Percentiles rank a stretch among this genome's conserved stretches.
phyloP scores from a whole-genome alignment of 2,797 vertebrate genomes.

The Botia kubotai region DNA sequence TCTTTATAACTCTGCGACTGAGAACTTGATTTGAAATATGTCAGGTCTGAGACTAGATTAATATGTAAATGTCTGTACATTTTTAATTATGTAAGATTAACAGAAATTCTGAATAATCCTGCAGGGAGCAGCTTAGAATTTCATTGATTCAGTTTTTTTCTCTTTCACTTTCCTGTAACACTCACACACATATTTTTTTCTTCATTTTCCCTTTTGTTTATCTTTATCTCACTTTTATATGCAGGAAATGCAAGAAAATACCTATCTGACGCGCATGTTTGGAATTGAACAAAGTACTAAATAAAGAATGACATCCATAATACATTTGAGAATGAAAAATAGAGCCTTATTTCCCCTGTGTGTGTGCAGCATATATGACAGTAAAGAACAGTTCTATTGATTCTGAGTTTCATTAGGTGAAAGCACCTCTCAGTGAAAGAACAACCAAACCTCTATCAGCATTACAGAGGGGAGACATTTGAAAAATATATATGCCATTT shows the following conservation, averaged over 20 bases:
- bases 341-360: constrained; percentile 81
- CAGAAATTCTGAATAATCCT: constrained; percentile 67
- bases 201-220: constrained; percentile 46
- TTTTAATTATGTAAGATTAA: constrained; percentile 80
- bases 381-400: constrained; percentile 77
- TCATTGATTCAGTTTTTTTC: constrained; percentile 53
- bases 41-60: constrained; percentile 73
- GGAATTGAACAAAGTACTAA: constrained; percentile 76
- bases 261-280: constrained; percentile 64
- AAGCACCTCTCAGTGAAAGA: constrained; percentile 73
- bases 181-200: constrained; percentile 56
- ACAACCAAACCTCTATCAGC: constrained; percentile 70
- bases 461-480: constrained; percentile 67
- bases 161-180: constrained; percentile 13
- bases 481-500: constrained; percentile 73
- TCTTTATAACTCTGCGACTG: constrained; percentile 48
- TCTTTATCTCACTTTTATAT: constrained; percentile 59
- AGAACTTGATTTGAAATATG: constrained; percentile 78
- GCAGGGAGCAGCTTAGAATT: constrained; percentile 58
- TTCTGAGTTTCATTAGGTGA: constrained; percentile 81
- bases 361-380: constrained; percentile 77
- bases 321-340: constrained; percentile 81
- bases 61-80: constrained; percentile 80
- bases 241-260: constrained; percentile 72
- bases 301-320: constrained; percentile 82